Evolutionary conservation across 1,140 invertebrate genomes (phyloP).

Genomic region (Euglossa dilemma): DNA sequence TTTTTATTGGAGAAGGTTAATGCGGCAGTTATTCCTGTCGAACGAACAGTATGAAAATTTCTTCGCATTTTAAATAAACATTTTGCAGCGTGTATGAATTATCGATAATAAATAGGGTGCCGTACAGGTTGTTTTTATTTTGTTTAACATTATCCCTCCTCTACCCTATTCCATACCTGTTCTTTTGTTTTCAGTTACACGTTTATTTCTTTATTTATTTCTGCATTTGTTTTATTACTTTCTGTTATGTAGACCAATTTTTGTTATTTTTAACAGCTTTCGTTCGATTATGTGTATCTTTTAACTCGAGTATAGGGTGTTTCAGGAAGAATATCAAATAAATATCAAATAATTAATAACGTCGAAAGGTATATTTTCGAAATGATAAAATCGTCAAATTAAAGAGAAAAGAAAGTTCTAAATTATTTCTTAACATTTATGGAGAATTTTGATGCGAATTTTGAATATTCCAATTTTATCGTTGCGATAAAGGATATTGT

Average conservation of each 20-base stretch:
- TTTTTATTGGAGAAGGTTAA: background rate
- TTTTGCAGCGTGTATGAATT: constrained; percentile 33
- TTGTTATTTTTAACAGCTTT: background rate
- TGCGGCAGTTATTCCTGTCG: background rate
- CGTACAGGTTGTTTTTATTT: constrained; percentile 70
- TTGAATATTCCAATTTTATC: too few species aligned
- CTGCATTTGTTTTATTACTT: background rate
- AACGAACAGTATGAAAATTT: background rate
- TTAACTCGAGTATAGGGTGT: background rate
- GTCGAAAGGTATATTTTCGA: too few species aligned
- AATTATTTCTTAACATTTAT: too few species aligned
- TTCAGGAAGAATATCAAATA: background rate
- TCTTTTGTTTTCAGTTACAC: background rate
- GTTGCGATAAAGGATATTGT: background rate
- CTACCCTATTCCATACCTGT: background rate
- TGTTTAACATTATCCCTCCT: constrained; percentile 37
- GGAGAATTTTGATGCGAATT: too few species aligned
- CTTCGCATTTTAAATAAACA: constrained; percentile 3
- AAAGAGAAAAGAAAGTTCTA: too few species aligned
- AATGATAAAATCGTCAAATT: too few species aligned
- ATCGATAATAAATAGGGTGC: constrained; percentile 71
- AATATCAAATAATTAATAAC: background rate
- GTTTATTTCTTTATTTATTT: background rate
- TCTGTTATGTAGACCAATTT: background rate
- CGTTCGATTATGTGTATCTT: background rate